Evolutionary conservation across 2,113 vertebrate genomes (phyloP), one percentile per base, ranked within the genome.

Genomic region (Ardeotis arabs): DNA sequence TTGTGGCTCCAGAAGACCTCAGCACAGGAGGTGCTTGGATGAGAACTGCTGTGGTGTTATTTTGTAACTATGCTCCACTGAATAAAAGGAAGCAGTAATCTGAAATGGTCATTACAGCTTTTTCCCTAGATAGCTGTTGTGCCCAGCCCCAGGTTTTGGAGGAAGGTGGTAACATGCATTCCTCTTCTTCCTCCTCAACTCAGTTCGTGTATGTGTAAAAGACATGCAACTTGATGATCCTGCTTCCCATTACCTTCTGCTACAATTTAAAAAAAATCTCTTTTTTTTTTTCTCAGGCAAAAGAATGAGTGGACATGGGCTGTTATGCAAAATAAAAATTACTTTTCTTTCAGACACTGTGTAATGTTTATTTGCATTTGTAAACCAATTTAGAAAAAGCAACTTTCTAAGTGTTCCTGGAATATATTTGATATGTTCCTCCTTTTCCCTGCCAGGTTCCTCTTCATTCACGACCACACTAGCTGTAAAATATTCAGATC

Each of bases 351-450:
- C 60, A 89, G 72, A 67, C 49, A 74, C 16, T 47, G 14, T 52
- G 21, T 59, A 89, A 70, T n/a, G 21, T 69, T 96, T 91, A 84
- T 84, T 95, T 96, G 50, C n/a, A 84, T 84, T 72, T 60, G 24
- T 64, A 94, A 96, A 63, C 12, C 10, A 52, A 56, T 82, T 92
- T 74, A 58, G 39, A 52, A 70, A 78, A 78, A 53, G 1, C 12
- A 87, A 84, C 66, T 84, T 92, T 82, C 21, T 81, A 84, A 91
- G 82, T 58, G 29, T 39, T 89, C 74, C 60, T 49, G 58, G 45
- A 52, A 76, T 62, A 15, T 72, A 68, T 68, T 45, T 73, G 29
- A 8, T 73, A 47, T 4, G 4, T 64, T 81, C 19, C 23, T 89
- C 47, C 58, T 84, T 67, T 72, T 29, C 91, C 44, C 53, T 73